Evolutionary conservation across 2,888 invertebrate species (phyloP).

Genomic region (Ceraclea dissimilis): DNA sequence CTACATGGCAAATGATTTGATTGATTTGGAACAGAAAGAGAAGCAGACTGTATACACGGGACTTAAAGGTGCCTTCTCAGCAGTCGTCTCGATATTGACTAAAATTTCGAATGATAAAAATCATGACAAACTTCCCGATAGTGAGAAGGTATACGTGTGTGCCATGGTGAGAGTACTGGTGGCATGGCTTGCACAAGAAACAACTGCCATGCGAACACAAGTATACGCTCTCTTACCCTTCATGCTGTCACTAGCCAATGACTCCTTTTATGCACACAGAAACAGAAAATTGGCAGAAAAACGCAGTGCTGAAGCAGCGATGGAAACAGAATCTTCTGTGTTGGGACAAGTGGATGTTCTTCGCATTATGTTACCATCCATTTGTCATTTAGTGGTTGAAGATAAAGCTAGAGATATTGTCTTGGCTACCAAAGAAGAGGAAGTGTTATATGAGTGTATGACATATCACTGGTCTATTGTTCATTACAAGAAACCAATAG

Average conservation of each 20-base stretch:
- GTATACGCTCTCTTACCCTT: conserved; percentile 76
- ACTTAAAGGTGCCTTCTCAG: conserved; percentile 81
- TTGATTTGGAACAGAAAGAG: conserved; percentile 84
- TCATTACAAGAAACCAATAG: conserved; percentile 73
- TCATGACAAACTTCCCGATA: conserved; percentile 57
- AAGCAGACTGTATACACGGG: conserved; percentile 86
- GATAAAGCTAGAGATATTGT: conserved; percentile 78
- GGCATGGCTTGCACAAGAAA: conserved; percentile 89
- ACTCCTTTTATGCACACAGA: conserved; percentile 69
- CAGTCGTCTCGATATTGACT: conserved; percentile 65
- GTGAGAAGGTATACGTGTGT: conserved; percentile 73
- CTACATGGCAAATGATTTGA: conserved; percentile 70
- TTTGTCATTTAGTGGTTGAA: conserved; percentile 88
- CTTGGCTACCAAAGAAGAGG: conserved; percentile 69
- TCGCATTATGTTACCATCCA: conserved; percentile 75
- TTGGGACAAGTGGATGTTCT: conserved; percentile 64
- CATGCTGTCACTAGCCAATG: conserved; percentile 71
- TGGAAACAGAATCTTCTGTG: conserved; percentile 41
- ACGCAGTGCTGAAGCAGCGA: conserved; percentile 49
- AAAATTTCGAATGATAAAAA: conserved; percentile 70
- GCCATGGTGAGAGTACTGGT: conserved; percentile 77
- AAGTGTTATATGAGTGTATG: conserved; percentile 69
- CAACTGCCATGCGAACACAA: conserved; percentile 77
- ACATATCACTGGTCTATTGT: conserved; percentile 83
- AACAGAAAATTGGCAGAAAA: conserved; percentile 62